Evolutionary conservation across 2,113 vertebrate genomes (phyloP), one percentile per base, ranked within the genome.

Genomic region (Alosa alosa): DNA sequence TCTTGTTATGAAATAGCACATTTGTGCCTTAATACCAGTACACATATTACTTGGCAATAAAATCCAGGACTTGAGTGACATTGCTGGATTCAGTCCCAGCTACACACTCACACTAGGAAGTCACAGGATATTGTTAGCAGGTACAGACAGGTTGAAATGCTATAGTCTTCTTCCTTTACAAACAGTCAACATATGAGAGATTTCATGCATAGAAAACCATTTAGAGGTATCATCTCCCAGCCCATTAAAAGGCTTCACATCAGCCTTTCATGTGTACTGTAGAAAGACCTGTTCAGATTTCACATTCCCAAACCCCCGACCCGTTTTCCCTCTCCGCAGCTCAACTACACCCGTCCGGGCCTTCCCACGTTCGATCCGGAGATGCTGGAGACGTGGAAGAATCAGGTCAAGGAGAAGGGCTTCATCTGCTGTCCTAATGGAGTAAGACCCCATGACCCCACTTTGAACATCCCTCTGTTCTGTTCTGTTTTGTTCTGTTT

Each of bases 281-380:
- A 44, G 41, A 44, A 4, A 44, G 41, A 44, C 41, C 41, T 44
- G 4, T 44, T 44, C 4, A 44, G 41, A 44, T 22, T 60, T 60
- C 22, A 6, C 55, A 57, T 60, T 60, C 6, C 20, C 20, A 60
- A 60, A 44, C 41, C 41, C 41, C 18, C 17, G 50, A 13, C 82
- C 13, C 20, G 86, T 93, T 9, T 92, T 88, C 86, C 60, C 85
- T 90, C 81, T 82, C 90, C 5, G 49, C 93, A 99, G 98, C 95
- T 99, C 86, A 99, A 99, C 92, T 99, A 99, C 91, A 99, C 98
- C 2, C 96, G 98, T 0, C 98, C 98, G 0, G 98, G 98, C 39
- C 97, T 99, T 82, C 98, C 98, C n/a, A 97, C 95, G 81, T 97
- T 99, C 90, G 98, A 95, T 88, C 96, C 97, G 0, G 95, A 96